Evolutionary conservation across 2,113 vertebrate species (phyloP).

Genomic region (Atherinomorus stipes): DNA sequence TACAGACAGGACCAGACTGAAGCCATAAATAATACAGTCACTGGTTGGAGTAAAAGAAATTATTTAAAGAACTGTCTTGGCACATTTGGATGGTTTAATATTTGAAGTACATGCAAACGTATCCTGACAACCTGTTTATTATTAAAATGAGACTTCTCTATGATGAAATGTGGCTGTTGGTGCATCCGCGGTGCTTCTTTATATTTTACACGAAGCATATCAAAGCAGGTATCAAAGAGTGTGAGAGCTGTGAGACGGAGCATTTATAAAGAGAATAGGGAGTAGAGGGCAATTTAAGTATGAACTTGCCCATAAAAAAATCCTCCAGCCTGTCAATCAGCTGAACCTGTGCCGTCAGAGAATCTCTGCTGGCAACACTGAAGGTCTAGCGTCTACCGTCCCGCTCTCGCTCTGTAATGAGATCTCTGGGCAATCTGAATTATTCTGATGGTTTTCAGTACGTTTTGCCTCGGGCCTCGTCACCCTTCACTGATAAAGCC

Average conservation of each 20-base stretch:
- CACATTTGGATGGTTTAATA: neutral
- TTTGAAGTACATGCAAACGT: constrained; percentile 11
- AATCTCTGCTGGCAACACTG: constrained; percentile 55
- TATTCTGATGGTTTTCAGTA: constrained; percentile 75
- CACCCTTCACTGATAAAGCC: constrained; percentile 58
- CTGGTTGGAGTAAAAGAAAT: neutral
- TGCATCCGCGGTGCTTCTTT: neutral
- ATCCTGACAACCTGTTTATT: constrained; percentile 2
- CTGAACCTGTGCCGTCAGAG: constrained; percentile 47
- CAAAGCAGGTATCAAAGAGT: constrained; percentile 34
- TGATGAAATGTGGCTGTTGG: constrained; percentile 17
- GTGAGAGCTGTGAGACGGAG: constrained; percentile 34
- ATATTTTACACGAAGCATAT: constrained; percentile 36
- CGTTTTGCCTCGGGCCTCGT: constrained; percentile 49
- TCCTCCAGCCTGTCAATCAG: constrained; percentile 76
- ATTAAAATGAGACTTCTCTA: constrained; percentile 24
- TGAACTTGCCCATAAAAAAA: constrained; percentile 74
- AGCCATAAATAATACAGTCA: neutral
- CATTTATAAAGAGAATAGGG: constrained; percentile 46
- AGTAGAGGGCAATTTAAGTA: constrained; percentile 70
- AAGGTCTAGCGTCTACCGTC: constrained; percentile 56
- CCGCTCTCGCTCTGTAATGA: constrained; percentile 66
- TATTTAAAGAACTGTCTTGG: neutral
- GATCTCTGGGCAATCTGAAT: constrained; percentile 79
- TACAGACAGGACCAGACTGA: neutral